Conservation (phyloP, 37 sponge, comb jelly and placozoan species). For the Haliclona indistincta region DNA sequence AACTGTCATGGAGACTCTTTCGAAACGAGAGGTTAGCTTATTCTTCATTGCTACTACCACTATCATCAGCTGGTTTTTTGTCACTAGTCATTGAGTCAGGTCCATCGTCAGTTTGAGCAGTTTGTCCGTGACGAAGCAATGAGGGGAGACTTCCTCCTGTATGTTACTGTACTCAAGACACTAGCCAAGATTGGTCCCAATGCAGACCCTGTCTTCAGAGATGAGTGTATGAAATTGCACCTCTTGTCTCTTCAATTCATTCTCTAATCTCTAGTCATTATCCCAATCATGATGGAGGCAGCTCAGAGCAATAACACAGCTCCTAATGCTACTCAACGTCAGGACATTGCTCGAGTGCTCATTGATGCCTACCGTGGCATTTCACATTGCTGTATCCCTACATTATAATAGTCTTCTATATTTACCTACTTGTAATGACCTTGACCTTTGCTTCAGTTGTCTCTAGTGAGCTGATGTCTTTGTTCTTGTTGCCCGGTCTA, state of each 20-base stretch:
- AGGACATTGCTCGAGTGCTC: constrained; percentile 60
- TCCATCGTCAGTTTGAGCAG: constrained; percentile 67
- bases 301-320: constrained; percentile 43
- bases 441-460: constrained; percentile 27
- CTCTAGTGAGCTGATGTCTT: constrained; percentile 45
- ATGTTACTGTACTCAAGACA: constrained; percentile 66
- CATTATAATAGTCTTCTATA: not conserved
- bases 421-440: constrained; percentile 1
- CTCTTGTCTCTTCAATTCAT: not conserved
- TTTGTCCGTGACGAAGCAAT: constrained; percentile 56
- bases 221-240: constrained; percentile 83
- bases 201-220: constrained; percentile 85
- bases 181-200: constrained; percentile 75
- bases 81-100: constrained; percentile 38
- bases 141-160: constrained; percentile 45
- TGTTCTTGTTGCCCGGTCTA: constrained; percentile 59
- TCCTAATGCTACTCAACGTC: constrained; percentile 55
- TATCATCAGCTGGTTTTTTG: not conserved
- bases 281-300: constrained; percentile 49
- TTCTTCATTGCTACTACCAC: not conserved
- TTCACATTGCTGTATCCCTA: constrained; percentile 86
- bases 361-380: constrained; percentile 76
- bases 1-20: constrained; percentile 59
- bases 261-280: constrained; percentile 64
- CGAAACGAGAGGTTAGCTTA: constrained; percentile 70